Base-by-base conservation (phyloP, 2,888 invertebrate species). In the Catocala sponsa region DNA sequence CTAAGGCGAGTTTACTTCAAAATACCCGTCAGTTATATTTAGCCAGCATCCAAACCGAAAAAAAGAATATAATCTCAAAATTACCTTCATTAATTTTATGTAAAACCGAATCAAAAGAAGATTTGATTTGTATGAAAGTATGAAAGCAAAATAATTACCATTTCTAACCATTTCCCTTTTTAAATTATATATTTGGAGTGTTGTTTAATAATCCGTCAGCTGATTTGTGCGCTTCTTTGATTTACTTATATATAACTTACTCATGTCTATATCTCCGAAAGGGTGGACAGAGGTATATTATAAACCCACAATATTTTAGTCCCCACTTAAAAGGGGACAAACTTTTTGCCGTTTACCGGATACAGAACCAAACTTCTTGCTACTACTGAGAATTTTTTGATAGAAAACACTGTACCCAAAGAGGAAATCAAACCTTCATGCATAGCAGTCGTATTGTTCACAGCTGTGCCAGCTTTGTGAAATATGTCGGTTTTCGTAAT, bases 81-180 rank as follows among this genome's bases (percentile, higher is more conserved):
- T 50, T 38, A 57, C 50, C 50, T 49, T 48, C 49, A 59, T 53
- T 49, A 51, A 60, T 56, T 67, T 50, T 61, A 63, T 67, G 50
- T 60, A 57, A 67, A 65, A 41, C 38, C 32, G 49, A 64, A 60
- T 53, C 15, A 51, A 65, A 57, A 54, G 53, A 46, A 43, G 35
- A 46, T 49, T 50, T 10, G n/a, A n/a, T n/a, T n/a, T n/a, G n/a
- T n/a, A n/a, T n/a, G n/a, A n/a, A 58, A 55, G 59, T 62, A 64
- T 53, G 50, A 59, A 65, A 61, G 59, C 47, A 38, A 54, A 63
- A 59, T 61, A 54, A 57, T 61, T 58, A 43, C 41, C 55, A 33
- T 55, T 61, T 46, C 12, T 11, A 43, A 12, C 42, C 48, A 46
- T 46, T 48, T 42, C 43, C 42, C 47, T 52, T 44, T 53, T 63